Evolutionary conservation across 2,888 invertebrate species (phyloP).

Genomic region (Rhamphomyia laevipes): DNA sequence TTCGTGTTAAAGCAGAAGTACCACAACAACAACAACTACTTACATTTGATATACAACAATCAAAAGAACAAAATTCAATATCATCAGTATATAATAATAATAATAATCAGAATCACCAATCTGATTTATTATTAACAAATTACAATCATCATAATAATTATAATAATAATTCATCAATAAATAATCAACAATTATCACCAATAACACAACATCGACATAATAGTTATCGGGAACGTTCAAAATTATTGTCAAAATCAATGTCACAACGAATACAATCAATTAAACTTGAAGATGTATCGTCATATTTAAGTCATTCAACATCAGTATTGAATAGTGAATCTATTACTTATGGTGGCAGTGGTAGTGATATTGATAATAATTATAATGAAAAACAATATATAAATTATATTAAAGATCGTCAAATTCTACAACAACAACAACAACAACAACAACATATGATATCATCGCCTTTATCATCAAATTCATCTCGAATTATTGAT

Average conservation of each 20-base stretch:
- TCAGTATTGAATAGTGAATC: slow-evolving; percentile 28
- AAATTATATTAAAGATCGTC: not conserved
- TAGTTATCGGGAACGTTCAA: slow-evolving; percentile 22
- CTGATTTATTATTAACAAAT: not conserved
- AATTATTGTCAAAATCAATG: slow-evolving; percentile 36
- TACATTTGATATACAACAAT: slow-evolving; percentile 4
- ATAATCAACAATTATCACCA: slow-evolving; percentile 10
- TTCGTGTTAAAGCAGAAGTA: slow-evolving; percentile 17
- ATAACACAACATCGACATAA: slow-evolving; percentile 11
- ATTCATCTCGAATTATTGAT: not conserved
- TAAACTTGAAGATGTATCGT: slow-evolving; percentile 24
- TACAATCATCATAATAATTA: not conserved
- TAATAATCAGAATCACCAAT: slow-evolving; percentile 2
- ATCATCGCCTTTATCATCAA: not conserved
- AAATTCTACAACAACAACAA: slow-evolving; percentile 5
- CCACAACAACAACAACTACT: not conserved
- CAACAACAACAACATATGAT: slow-evolving; percentile 3
- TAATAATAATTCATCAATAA: not conserved
- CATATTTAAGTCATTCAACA: slow-evolving; percentile 33
- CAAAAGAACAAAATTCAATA: slow-evolving; percentile 9
- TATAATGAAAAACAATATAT: slow-evolving; percentile 5
- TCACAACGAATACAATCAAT: slow-evolving; percentile 17
- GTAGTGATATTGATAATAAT: slow-evolving; percentile 7
- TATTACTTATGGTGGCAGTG: slow-evolving; percentile 5
- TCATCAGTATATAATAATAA: slow-evolving; percentile 3